These are phyloP conservation scores for Hypotaenidia philippensis DNA, from an alignment of 2,797 vertebrate genomes.

Conservation along the genomic window DNA sequence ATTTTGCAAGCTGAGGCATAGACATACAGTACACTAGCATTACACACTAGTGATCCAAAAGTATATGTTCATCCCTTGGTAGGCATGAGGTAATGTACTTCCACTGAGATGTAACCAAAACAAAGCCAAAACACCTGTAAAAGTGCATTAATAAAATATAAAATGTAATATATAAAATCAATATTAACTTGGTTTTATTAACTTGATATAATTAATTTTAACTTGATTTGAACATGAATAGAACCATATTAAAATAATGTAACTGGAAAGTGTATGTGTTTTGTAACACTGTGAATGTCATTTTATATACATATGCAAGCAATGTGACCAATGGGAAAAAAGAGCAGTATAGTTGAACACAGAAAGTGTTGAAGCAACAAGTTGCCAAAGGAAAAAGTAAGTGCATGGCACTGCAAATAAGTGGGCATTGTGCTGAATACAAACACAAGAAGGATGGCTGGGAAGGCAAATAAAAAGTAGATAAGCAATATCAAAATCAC, in stretches of 20 bases:
- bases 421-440: background rate
- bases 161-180: too few relatives aligned
- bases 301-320: background rate
- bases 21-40: fast-evolving
- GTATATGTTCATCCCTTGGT: background rate
- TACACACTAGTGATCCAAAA: background rate
- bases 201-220: background rate
- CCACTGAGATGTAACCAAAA: background rate
- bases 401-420: background rate
- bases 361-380: background rate
- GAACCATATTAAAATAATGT: background rate
- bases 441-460: background rate
- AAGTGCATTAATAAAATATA: background rate
- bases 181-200: too few relatives aligned
- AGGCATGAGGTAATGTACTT: background rate
- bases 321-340: background rate
- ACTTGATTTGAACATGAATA: background rate
- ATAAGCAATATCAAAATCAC: background rate
- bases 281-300: background rate
- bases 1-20: background rate
- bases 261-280: fast-evolving
- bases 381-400: background rate
- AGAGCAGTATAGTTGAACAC: background rate
- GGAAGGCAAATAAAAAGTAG: background rate
- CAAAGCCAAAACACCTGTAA: background rate